Percentiles rank a stretch among this genome's conserved stretches.
Conservation (phyloP, 2,113 vertebrate species). For the Heterotis niloticus region DNA sequence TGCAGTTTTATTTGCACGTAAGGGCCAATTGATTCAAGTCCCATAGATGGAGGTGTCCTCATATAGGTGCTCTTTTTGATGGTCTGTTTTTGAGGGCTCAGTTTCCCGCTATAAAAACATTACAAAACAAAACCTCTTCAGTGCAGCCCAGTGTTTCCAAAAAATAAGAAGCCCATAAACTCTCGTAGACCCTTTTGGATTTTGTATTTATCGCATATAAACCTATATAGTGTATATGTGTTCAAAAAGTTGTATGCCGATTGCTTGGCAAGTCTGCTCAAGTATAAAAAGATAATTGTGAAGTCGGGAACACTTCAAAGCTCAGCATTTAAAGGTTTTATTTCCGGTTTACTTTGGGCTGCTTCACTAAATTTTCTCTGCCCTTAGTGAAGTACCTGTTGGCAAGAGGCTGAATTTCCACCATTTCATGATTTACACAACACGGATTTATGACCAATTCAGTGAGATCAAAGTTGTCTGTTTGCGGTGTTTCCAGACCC, state of each 20-base stretch:
- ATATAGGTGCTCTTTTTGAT: slow-evolving; percentile 28
- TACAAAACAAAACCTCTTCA: slow-evolving; percentile 43
- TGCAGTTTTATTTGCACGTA: background rate
- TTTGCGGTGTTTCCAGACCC: slow-evolving; percentile 28
- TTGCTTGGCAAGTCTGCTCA: background rate
- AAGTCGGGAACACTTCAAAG: background rate
- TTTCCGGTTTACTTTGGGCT: slow-evolving; percentile 2
- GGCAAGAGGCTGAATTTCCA: background rate
- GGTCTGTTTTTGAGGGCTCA: slow-evolving; percentile 42
- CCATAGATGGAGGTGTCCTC: slow-evolving; percentile 38
- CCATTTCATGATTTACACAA: background rate
- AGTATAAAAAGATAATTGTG: background rate
- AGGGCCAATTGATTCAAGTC: slow-evolving; percentile 33
- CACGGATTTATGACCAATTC: background rate
- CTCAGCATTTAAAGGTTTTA: background rate
- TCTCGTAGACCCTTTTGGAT: slow-evolving; percentile 18
- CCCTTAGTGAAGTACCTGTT: background rate
- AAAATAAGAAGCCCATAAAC: background rate
- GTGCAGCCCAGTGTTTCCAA: background rate
- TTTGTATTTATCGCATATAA: background rate
- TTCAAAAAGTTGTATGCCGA: background rate
- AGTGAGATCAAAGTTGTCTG: slow-evolving; percentile 31
- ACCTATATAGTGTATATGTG: slow-evolving; percentile 31
- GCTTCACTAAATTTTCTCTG: background rate
- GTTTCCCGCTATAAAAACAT: slow-evolving; percentile 47